These are phyloP conservation scores for Atherix ibis DNA, from an alignment of 2,888 invertebrate species.

Conservation along the genomic window DNA sequence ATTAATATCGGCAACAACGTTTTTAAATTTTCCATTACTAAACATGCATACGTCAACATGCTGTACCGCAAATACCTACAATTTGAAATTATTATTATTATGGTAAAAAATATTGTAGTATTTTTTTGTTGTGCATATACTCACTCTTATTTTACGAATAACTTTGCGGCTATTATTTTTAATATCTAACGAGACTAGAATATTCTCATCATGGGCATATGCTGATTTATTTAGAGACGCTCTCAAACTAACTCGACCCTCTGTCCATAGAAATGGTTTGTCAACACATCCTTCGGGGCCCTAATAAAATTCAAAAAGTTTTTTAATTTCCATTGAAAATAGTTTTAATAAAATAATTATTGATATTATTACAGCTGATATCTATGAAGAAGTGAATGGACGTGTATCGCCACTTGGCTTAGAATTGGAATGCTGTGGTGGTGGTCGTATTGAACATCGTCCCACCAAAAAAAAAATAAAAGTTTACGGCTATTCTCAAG, in stretches of 20 bases:
- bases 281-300: slow-evolving; percentile 51
- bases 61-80: slow-evolving; percentile 64
- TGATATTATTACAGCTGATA: slow-evolving; percentile 67
- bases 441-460: slow-evolving; percentile 81
- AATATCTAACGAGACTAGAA: slow-evolving; percentile 52
- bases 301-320: slow-evolving; percentile 14
- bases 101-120: neutral
- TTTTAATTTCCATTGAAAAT: too few species aligned
- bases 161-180: slow-evolving; percentile 65
- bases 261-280: slow-evolving; percentile 64
- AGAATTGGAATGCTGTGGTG: slow-evolving; percentile 74
- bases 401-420: slow-evolving; percentile 32
- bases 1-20: slow-evolving; percentile 47
- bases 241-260: slow-evolving; percentile 59
- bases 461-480: slow-evolving; percentile 58
- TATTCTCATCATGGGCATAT: slow-evolving; percentile 62
- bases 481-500: slow-evolving; percentile 88
- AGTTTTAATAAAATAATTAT: too few species aligned
- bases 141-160: slow-evolving; percentile 62
- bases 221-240: slow-evolving; percentile 61
- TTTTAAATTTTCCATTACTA: slow-evolving; percentile 81
- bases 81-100: too few species aligned
- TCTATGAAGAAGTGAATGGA: slow-evolving; percentile 45
- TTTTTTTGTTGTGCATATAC: too few species aligned
- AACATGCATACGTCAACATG: slow-evolving; percentile 86